Percentiles rank a stretch among this genome's conserved stretches.
phyloP scores from a whole-genome alignment of 2,797 vertebrate species.

The Emydoidea blandingii region DNA sequence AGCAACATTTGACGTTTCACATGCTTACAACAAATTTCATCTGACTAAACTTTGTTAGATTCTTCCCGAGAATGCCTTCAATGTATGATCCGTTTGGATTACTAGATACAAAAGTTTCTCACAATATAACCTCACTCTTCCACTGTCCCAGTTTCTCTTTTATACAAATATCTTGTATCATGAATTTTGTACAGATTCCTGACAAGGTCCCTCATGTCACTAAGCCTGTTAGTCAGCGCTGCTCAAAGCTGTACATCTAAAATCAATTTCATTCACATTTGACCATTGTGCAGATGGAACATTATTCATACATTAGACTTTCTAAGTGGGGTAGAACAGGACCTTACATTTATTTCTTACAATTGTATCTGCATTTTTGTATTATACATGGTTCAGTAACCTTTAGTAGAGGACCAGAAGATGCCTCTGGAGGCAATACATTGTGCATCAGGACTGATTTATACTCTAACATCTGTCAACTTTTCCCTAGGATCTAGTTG shows the following conservation, averaged over 20 bases:
- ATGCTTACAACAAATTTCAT: constrained; percentile 68
- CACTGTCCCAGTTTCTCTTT: constrained; percentile 66
- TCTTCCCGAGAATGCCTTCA: constrained; percentile 8
- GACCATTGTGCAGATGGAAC: constrained; percentile 67
- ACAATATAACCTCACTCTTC: neutral
- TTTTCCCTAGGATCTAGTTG: constrained; percentile 66
- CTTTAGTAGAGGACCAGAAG: constrained; percentile 66
- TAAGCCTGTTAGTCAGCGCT: constrained; percentile 64
- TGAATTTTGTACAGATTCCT: constrained; percentile 78
- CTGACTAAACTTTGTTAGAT: constrained; percentile 64
- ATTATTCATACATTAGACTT: constrained; percentile 78
- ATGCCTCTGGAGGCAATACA: constrained; percentile 63
- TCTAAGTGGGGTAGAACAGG: constrained; percentile 64
- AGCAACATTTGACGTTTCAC: constrained; percentile 44
- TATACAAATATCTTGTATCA: constrained; percentile 74
- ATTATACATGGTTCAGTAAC: constrained; percentile 73
- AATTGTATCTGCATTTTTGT: constrained; percentile 72
- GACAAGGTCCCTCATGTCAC: constrained; percentile 72
- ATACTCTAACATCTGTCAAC: constrained; percentile 76
- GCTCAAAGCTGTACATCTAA: constrained; percentile 68
- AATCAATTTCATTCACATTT: constrained; percentile 78
- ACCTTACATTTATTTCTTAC: constrained; percentile 71
- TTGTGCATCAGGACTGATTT: constrained; percentile 74
- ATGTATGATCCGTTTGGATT: constrained; percentile 51
- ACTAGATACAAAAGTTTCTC: constrained; percentile 53